These are phyloP conservation scores for Meandrina meandrites DNA, from an alignment of 92 coral and sea anemone species.

Conservation along the genomic window DNA sequence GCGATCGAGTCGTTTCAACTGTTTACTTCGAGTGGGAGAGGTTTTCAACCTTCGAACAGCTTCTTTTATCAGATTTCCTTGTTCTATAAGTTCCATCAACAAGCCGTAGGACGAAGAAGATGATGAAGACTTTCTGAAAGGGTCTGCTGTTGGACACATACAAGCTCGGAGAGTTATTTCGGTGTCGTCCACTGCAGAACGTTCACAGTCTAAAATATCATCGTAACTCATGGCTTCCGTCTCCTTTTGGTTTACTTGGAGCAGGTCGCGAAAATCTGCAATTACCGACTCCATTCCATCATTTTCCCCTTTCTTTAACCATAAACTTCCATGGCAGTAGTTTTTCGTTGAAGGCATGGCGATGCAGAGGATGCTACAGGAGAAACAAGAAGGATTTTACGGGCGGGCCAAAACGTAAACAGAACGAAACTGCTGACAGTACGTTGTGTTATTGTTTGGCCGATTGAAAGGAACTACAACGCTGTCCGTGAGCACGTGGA, in stretches of 20 bases:
- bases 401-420: slow-evolving; percentile 9
- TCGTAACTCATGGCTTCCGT: slow-evolving; percentile 26
- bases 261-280: slow-evolving; percentile 82
- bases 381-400: background rate
- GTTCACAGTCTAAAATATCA: slow-evolving; percentile 39
- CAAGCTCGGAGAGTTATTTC: slow-evolving; percentile 63
- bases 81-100: slow-evolving; percentile 75
- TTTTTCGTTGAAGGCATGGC: slow-evolving; percentile 70
- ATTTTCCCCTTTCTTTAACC: slow-evolving; percentile 63
- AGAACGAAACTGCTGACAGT: slow-evolving; percentile 19
- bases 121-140: slow-evolving; percentile 67
- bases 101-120: slow-evolving; percentile 76
- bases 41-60: slow-evolving; percentile 78
- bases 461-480: slow-evolving; percentile 60
- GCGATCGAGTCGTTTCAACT: slow-evolving; percentile 80
- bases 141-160: slow-evolving; percentile 84
- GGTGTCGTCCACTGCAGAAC: slow-evolving; percentile 31
- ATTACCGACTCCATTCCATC: slow-evolving; percentile 79
- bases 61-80: slow-evolving; percentile 82
- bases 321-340: slow-evolving; percentile 69
- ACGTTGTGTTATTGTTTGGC: slow-evolving; percentile 42
- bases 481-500: slow-evolving; percentile 86
- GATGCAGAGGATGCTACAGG: background rate
- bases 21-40: slow-evolving; percentile 68
- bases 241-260: slow-evolving; percentile 67